phyloP scores from a whole-genome alignment of 2,888 invertebrate species.

The Drosophila fulvimacula region DNA sequence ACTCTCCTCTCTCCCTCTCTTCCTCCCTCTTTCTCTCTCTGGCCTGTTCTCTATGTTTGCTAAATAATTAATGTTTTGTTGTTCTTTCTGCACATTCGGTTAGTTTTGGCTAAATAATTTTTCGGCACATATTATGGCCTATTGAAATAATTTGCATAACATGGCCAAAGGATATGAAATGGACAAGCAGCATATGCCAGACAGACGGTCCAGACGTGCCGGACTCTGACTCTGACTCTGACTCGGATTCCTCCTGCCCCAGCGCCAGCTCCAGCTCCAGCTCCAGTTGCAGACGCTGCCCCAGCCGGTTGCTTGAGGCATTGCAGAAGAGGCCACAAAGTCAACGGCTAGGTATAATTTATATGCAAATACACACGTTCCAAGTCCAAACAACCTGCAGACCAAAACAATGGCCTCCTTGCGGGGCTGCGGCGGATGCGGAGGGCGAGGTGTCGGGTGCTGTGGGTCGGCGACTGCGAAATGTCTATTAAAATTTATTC shows the following conservation, averaged over 20 bases:
- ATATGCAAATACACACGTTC: conserved; percentile 78
- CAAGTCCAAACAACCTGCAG: conserved; percentile 61
- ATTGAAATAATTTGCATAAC: conserved; percentile 78
- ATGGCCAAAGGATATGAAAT: conserved; percentile 73
- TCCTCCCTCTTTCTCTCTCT: background rate
- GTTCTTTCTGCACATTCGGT: conserved; percentile 66
- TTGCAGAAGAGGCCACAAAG: conserved; percentile 74
- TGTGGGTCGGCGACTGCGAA: conserved; percentile 53
- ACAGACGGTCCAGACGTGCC: conserved; percentile 43
- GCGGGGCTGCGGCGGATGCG: too few relatives aligned
- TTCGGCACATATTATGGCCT: conserved; percentile 75
- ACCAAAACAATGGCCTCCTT: conserved; percentile 53
- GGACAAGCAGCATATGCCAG: conserved; percentile 71
- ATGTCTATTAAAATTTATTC: conserved; percentile 79
- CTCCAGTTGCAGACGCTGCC: conserved; percentile 37
- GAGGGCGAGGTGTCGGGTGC: background rate
- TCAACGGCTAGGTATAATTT: conserved; percentile 77
- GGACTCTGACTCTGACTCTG: conserved; percentile 8
- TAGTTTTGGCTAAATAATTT: conserved; percentile 67
- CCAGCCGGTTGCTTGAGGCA: conserved; percentile 67
- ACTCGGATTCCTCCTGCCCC: background rate
- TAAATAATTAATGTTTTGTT: conserved; percentile 76
- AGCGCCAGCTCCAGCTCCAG: conserved; percentile 3
- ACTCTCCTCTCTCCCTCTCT: background rate
- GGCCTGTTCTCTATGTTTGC: conserved; percentile 48